phyloP scores from a whole-genome alignment of 1,140 invertebrate species.

The Rhizoglyphus robini region DNA sequence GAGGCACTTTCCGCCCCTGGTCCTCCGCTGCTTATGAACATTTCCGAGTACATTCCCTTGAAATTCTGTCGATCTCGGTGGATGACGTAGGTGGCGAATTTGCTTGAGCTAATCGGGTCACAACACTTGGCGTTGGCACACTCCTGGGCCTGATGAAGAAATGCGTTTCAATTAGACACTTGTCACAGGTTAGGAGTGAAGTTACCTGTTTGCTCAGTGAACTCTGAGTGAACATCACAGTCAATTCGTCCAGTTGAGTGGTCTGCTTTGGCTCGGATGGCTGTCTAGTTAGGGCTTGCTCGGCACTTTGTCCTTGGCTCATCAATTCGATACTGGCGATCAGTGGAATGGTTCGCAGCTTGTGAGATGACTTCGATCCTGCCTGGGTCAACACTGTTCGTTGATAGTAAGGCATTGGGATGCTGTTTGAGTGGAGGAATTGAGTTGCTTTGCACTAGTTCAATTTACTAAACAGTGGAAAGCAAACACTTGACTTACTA shows the following conservation, averaged over 20 bases:
- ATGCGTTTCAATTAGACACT: background rate
- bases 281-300: background rate
- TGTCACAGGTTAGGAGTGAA: background rate
- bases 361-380: no score
- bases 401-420: no score
- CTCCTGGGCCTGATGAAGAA: background rate
- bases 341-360: conserved; percentile 6
- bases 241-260: background rate
- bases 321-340: background rate
- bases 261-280: background rate
- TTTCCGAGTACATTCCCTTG: background rate
- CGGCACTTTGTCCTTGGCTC: background rate
- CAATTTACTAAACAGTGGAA: no score
- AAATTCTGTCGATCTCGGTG: background rate
- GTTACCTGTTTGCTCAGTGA: background rate
- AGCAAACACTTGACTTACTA: no score
- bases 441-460: no score
- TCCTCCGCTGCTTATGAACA: background rate
- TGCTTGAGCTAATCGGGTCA: background rate
- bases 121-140: background rate
- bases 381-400: no score
- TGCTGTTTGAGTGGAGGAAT: no score
- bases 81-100: background rate
- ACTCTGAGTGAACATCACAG: background rate
- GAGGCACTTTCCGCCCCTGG: background rate